phyloP scores from a whole-genome alignment of 2,113 vertebrate genomes.

The Mustelus asterias region DNA sequence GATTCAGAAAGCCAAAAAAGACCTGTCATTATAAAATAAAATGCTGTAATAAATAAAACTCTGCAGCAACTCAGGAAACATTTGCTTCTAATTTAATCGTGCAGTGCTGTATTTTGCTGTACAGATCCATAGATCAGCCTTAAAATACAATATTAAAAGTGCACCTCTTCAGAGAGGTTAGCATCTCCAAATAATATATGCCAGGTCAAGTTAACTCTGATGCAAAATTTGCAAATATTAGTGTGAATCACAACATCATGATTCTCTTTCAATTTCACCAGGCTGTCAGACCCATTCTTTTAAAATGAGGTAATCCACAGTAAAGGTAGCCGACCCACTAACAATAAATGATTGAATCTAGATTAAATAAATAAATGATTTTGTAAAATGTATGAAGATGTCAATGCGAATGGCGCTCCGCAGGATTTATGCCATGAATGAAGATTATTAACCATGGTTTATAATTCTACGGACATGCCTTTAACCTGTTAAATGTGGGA shows the following conservation, averaged over 20 bases:
- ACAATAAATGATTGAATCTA: not conserved
- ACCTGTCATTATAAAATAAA: not conserved
- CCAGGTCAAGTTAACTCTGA: slow-evolving; percentile 1
- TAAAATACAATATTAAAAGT: slow-evolving; percentile 3
- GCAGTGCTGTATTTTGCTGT: not conserved
- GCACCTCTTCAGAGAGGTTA: not conserved
- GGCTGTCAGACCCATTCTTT: not conserved
- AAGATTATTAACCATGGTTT: not conserved
- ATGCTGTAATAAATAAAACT: not conserved
- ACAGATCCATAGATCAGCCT: slow-evolving; percentile 1
- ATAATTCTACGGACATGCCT: not conserved
- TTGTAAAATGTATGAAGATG: not conserved
- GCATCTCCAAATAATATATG: not conserved
- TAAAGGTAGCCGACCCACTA: not conserved
- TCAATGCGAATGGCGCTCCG: not conserved
- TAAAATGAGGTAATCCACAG: not conserved
- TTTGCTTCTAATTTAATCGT: slow-evolving; percentile 16
- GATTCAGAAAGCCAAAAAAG: not conserved
- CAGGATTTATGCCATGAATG: not conserved
- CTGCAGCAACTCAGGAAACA: not conserved
- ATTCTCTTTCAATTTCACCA: slow-evolving; percentile 12
- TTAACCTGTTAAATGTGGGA: not conserved
- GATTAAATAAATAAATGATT: not conserved
- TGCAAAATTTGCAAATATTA: not conserved
- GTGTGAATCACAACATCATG: not conserved